Evolutionary conservation across 2,113 vertebrate genomes (phyloP).

Genomic region (Marcusenius ussheri): DNA sequence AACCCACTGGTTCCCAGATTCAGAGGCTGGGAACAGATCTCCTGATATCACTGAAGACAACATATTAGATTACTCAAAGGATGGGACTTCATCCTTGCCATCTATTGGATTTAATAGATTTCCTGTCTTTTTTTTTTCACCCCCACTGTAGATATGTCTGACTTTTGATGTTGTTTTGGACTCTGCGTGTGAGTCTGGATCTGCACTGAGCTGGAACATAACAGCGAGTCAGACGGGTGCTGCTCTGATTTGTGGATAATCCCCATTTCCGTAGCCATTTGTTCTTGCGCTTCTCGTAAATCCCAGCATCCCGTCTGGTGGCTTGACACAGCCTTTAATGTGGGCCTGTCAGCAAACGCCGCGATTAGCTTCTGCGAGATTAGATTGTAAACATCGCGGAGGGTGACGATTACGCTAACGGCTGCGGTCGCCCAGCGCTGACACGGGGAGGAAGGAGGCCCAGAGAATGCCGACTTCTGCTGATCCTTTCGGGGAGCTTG

Average conservation of each 20-base stretch:
- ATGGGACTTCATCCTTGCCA: constrained; percentile 78
- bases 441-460: neutral
- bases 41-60: constrained; percentile 62
- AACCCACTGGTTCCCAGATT: neutral
- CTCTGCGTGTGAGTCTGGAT: neutral
- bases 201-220: neutral
- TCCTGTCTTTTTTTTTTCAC: constrained; percentile 18
- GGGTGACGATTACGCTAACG: neutral
- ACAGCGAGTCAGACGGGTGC: neutral
- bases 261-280: neutral
- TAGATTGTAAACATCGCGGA: neutral
- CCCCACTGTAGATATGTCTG: neutral
- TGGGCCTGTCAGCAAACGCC: neutral
- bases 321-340: neutral
- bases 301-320: neutral
- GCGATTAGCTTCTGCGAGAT: neutral
- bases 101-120: constrained; percentile 50
- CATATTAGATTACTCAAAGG: constrained; percentile 76
- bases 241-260: neutral
- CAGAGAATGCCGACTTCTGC: neutral
- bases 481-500: neutral
- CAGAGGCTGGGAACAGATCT: constrained; percentile 40
- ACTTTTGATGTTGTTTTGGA: neutral
- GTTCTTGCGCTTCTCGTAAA: neutral
- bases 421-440: neutral